Base-by-base conservation (phyloP, 2,113 vertebrate species). In the Emydocephalus ijimae region DNA sequence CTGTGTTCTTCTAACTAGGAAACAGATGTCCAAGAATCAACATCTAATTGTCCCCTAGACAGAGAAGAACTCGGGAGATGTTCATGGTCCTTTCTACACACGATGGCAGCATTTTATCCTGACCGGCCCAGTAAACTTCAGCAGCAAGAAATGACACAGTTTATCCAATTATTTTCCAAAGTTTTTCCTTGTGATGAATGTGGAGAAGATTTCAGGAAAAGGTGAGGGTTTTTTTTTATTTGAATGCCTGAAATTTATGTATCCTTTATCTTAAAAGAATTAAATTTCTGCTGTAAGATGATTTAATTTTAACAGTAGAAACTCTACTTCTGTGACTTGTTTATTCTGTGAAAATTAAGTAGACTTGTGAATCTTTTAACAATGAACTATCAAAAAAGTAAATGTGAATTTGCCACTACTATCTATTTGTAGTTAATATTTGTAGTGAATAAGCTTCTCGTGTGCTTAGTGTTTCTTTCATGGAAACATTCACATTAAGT, bases 151-250 rank as follows among this genome's bases (percentile, higher is more conserved):
- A 99, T 99, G 99, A 97, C 96, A 1, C 98, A 99, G 57, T 98
- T 99, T 96, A 98, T 99, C 95, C 97, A 97, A 94, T 98, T 99
- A 59, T 99, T 99, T 97, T 99, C 99, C 81, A 99, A 98, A 95
- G 99, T 99, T 95, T 99, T 98, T 94, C 99, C 99, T 1, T 99
- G 99, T n/a, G 98, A 99, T 14, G 99, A 99, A 93, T 99, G 99
- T 43, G 98, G 99, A 0, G 98, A 98, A 95, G 99, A 99, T 92
- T 97, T 99, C 94, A 98, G 98, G 95, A 94, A 95, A 87, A 98
- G 98, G 99, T 99, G 87, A 95, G 97, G 34, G 8, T 6, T 12
- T 69, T 9, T 29, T 34, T 89, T 45, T 52, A 0, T 29, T 18
- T 34, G 21, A 20, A 48, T 61, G 45, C 2, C 11, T 21, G 15